These are phyloP conservation scores for Chrysolina oricalcia DNA, from an alignment of 2,888 invertebrate genomes.

Conservation along the genomic window DNA sequence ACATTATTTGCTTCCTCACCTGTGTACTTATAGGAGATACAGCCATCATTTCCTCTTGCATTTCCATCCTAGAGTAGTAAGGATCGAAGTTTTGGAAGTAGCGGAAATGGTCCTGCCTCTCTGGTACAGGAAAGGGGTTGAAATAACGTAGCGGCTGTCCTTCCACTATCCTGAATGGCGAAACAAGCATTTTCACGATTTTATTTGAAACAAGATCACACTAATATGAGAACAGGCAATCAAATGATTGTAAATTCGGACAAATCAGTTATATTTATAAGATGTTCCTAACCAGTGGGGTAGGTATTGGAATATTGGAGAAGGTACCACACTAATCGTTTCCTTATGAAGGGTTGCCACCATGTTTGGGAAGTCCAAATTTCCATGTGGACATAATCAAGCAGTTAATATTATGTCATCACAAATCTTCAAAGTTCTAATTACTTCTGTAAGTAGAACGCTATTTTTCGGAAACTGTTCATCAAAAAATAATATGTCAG, in stretches of 20 bases:
- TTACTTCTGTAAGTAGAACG: too few relatives aligned
- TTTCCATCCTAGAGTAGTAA: slow-evolving; percentile 55
- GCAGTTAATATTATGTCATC: too few relatives aligned
- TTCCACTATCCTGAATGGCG: slow-evolving; percentile 62
- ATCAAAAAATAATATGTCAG: too few relatives aligned
- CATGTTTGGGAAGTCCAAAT: too few relatives aligned
- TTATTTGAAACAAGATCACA: background rate
- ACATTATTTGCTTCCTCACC: slow-evolving; percentile 57
- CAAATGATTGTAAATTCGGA: slow-evolving; percentile 2
- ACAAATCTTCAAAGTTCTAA: too few relatives aligned
- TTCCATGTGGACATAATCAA: too few relatives aligned
- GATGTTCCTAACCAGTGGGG: background rate
- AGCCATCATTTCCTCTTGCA: slow-evolving; percentile 65
- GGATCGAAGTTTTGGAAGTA: slow-evolving; percentile 58
- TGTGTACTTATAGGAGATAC: slow-evolving; percentile 67
- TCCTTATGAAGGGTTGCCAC: too few relatives aligned
- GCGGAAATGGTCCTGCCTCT: slow-evolving; percentile 45
- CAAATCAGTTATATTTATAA: slow-evolving; percentile 5
- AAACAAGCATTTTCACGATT: slow-evolving; percentile 6
- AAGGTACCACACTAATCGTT: background rate
- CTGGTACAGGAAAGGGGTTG: slow-evolving; percentile 49
- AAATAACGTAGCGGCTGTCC: slow-evolving; percentile 68
- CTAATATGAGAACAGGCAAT: background rate
- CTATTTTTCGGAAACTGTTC: too few relatives aligned
- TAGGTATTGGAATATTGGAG: background rate